These are phyloP conservation scores for Cryptosula pallasiana DNA, from an alignment of 2,888 invertebrate species.

Conservation along the genomic window DNA sequence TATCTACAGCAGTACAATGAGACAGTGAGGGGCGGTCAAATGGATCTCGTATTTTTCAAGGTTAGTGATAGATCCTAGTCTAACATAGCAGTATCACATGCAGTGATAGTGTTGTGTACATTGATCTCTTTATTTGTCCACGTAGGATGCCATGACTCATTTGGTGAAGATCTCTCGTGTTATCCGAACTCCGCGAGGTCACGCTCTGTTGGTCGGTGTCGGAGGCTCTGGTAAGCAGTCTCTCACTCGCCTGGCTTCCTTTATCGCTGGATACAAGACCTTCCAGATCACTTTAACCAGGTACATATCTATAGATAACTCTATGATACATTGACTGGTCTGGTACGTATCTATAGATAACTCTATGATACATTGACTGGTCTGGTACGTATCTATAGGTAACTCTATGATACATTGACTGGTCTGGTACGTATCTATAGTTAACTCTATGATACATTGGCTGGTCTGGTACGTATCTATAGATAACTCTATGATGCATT, in stretches of 20 bases:
- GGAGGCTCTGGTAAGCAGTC: slow-evolving; percentile 97
- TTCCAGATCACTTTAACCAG: slow-evolving; percentile 92
- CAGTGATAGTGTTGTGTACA: neutral
- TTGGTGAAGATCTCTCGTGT: slow-evolving; percentile 88
- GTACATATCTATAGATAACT: too few species aligned
- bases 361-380: too few species aligned
- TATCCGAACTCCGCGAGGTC: slow-evolving; percentile 87
- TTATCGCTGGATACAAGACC: slow-evolving; percentile 92
- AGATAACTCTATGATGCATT: too few species aligned
- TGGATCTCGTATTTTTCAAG: slow-evolving; percentile 55
- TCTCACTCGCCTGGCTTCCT: slow-evolving; percentile 88
- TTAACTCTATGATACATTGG: too few species aligned
- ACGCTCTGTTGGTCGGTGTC: slow-evolving; percentile 91
- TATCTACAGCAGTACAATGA: slow-evolving; percentile 53
- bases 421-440: neutral
- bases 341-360: neutral
- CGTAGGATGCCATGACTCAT: slow-evolving; percentile 87
- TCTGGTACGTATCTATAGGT: too few species aligned
- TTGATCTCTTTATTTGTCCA: too few species aligned
- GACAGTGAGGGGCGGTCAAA: slow-evolving; percentile 49
- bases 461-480: too few species aligned
- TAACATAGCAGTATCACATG: too few species aligned
- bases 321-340: neutral
- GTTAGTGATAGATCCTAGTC: too few species aligned
- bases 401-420: neutral